Evolutionary conservation across 1,140 invertebrate genomes (phyloP).

Genomic region (Pogonomyrmex californicus): DNA sequence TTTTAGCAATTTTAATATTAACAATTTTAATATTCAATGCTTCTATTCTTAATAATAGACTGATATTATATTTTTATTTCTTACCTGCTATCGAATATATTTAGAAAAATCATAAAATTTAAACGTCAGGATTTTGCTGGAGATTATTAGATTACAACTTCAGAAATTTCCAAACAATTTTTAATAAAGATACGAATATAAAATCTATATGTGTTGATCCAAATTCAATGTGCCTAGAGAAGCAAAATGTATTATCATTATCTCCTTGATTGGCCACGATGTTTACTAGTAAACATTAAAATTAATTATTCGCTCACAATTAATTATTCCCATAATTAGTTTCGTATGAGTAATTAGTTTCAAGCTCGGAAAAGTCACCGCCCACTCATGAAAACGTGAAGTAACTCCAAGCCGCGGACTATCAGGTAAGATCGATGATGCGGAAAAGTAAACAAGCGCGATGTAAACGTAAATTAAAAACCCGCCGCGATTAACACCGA

Average conservation of each 20-base stretch:
- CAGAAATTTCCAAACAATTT: background rate
- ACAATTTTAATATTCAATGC: background rate
- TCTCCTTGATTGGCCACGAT: background rate
- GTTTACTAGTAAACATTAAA: background rate
- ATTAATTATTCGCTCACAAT: background rate
- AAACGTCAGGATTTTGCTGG: background rate
- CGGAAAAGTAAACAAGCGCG: constrained; percentile 26
- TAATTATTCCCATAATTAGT: constrained; percentile 38
- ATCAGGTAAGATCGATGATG: background rate
- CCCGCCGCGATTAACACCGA: constrained; percentile 38
- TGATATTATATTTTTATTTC: too few relatives aligned
- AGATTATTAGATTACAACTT: background rate
- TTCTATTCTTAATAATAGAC: too few relatives aligned
- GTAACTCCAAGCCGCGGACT: background rate
- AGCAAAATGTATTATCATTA: background rate
- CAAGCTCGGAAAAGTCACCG: background rate
- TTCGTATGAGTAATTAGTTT: constrained; percentile 27
- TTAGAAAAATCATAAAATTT: background rate
- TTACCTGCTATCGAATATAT: too few relatives aligned
- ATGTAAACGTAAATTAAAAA: constrained; percentile 47
- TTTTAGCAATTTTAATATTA: constrained; percentile 25
- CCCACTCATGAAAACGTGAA: background rate
- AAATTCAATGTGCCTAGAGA: background rate
- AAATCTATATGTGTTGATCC: background rate
- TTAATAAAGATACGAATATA: background rate